Evolutionary conservation across 2,888 invertebrate genomes (phyloP).

Genomic region (Pollenia angustigena): DNA sequence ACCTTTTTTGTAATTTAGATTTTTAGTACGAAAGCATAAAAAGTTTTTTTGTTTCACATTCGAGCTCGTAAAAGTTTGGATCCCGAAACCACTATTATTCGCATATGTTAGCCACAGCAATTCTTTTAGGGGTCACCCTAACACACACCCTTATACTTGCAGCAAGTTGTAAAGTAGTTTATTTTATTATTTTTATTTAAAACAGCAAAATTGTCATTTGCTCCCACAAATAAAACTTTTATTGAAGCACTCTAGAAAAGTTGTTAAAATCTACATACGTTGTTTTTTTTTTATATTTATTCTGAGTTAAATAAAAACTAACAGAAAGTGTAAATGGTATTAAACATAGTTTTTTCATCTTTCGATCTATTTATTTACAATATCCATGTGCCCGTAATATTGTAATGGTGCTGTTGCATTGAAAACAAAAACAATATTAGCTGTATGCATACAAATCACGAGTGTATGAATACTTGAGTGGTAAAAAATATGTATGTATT

Average conservation of each 20-base stretch:
- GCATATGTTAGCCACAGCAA: no score
- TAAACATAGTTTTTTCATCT: background rate
- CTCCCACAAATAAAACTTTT: background rate
- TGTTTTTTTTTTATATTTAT: slow-evolving; percentile 16
- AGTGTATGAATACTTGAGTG: slow-evolving; percentile 43
- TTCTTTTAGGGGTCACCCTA: no score
- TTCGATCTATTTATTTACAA: background rate
- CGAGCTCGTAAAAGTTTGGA: no score
- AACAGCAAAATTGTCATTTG: background rate
- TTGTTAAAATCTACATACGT: background rate
- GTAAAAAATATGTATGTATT: slow-evolving; percentile 43
- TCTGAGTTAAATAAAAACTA: background rate
- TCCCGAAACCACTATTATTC: no score
- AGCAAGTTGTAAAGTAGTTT: no score
- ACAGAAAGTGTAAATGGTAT: background rate
- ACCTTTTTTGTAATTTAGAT: no score
- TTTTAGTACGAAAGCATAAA: no score
- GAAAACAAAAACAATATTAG: slow-evolving; percentile 41
- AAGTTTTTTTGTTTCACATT: no score
- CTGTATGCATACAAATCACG: slow-evolving; percentile 34
- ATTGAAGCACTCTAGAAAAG: slow-evolving; percentile 1
- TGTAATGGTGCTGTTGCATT: slow-evolving; percentile 2
- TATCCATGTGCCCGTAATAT: background rate
- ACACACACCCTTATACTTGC: no score
- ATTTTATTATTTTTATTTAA: background rate